Evolutionary conservation across 1,140 invertebrate species (phyloP), one percentile per base, ranked within the genome.

Genomic region (Brachystomella parvula): DNA sequence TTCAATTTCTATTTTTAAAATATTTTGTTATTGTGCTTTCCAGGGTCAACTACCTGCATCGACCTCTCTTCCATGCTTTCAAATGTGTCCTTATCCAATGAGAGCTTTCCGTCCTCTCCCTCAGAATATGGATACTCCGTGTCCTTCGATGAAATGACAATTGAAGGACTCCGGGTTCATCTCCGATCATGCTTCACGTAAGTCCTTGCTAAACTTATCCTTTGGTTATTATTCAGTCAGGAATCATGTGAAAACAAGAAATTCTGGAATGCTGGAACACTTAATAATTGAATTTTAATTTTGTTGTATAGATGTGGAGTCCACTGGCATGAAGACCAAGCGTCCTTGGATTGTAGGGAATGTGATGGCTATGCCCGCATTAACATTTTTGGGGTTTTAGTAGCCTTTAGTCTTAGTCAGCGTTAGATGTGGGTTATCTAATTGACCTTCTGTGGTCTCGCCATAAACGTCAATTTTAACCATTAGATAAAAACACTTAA

Each of bases 351-450:
- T 75, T 92, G 89, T 77, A 80, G 82, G 33, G 89, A 92, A 77
- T 92, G 89, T 76, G 89, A 89, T 39, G 89, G 89, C 56, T 91
- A 89, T 74, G 86, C 87, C 32, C 78, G n/a, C n/a, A n/a, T 19
- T 15, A 15, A 53, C 24, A 12, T 15, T 44, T 44, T n/a, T 44
- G 9, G n/a, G 39, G n/a, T 44, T 44, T 44, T 9, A 44, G 9
- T n/a, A 9, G 9, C 39, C 39, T 12, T n/a, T n/a, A 44, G 39
- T n/a, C 39, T 44, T n/a, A 9, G 9, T 44, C 39, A 9, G 9
- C 39, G n/a, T 44, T 9, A 44, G 9, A 9, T 44, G 9, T n/a
- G 9, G 9, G n/a, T n/a, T 12, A 12, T 44, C n/a, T n/a, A 9
- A 44, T n/a, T 44, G 39, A n/a, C 39, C 39, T 44, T 44, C 9